A percentile compares a stretch with the other conserved stretches of the same genome.
Conservation (phyloP, 2,888 invertebrate genomes). For the Meteorus colon region DNA sequence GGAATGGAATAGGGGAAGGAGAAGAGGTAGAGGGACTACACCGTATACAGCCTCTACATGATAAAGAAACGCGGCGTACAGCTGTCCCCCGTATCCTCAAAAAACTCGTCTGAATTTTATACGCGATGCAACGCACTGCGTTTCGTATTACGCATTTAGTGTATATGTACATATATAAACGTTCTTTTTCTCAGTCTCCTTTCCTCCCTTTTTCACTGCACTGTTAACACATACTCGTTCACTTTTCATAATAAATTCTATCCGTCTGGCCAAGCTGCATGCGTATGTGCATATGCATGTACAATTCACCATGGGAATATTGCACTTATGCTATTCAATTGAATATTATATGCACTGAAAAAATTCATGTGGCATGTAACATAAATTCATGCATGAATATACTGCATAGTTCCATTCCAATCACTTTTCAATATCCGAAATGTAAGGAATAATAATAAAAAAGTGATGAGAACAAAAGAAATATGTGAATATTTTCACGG, state of each 20-base stretch:
- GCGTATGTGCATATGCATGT: slow-evolving; percentile 18
- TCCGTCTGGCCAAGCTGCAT: slow-evolving; percentile 24
- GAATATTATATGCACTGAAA: background rate
- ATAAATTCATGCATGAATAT: background rate
- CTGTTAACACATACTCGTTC: background rate
- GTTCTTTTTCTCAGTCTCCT: slow-evolving; percentile 26
- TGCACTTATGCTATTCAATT: slow-evolving; percentile 16
- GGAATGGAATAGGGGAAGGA: slow-evolving; percentile 15
- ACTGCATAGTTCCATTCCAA: background rate
- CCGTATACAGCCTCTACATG: slow-evolving; percentile 47
- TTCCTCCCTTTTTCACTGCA: slow-evolving; percentile 21
- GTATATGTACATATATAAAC: slow-evolving; percentile 50
- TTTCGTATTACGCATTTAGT: slow-evolving; percentile 48
- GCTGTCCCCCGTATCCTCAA: slow-evolving; percentile 52
- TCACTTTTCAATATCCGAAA: background rate
- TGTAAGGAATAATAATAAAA: background rate
- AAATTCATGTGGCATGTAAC: background rate
- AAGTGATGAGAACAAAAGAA: background rate
- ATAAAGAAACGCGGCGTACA: slow-evolving; percentile 55
- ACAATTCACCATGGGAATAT: slow-evolving; percentile 32
- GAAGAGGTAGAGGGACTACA: slow-evolving; percentile 31
- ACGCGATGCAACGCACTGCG: slow-evolving; percentile 47
- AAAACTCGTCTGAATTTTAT: slow-evolving; percentile 54
- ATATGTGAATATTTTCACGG: background rate
- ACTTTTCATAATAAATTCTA: slow-evolving; percentile 21